Evolutionary conservation across 2,888 invertebrate species (phyloP).

Genomic region (Invenusta paracnida): DNA sequence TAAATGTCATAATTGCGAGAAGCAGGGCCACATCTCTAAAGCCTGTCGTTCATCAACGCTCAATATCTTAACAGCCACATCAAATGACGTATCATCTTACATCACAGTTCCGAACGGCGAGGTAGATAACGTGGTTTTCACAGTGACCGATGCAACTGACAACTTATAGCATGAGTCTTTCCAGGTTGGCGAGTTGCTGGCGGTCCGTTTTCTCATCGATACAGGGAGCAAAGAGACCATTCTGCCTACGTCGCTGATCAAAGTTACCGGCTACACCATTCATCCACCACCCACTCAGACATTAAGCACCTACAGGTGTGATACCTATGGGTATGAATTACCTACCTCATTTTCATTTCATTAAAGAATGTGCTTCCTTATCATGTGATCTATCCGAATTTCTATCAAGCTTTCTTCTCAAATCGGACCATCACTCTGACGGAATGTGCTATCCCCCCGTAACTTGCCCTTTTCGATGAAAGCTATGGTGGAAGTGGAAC

Average conservation of each 20-base stretch:
- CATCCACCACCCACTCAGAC: neutral
- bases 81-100: neutral
- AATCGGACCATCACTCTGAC: neutral
- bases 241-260: neutral
- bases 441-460: slow-evolving; percentile 28
- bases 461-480: slow-evolving; percentile 34
- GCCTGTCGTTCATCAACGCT: neutral
- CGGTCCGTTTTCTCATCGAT: neutral
- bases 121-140: neutral
- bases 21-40: neutral
- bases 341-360: neutral
- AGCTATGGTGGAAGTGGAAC: slow-evolving; percentile 15
- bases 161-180: neutral
- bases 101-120: neutral
- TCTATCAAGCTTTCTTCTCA: neutral
- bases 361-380: neutral
- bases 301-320: neutral
- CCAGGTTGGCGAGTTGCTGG: neutral
- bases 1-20: neutral
- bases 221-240: neutral
- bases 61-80: neutral
- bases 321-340: neutral
- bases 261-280: neutral
- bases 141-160: neutral
- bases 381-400: neutral